Evolutionary conservation across 2,888 invertebrate genomes (phyloP).

Genomic region (Hesperia comma): DNA sequence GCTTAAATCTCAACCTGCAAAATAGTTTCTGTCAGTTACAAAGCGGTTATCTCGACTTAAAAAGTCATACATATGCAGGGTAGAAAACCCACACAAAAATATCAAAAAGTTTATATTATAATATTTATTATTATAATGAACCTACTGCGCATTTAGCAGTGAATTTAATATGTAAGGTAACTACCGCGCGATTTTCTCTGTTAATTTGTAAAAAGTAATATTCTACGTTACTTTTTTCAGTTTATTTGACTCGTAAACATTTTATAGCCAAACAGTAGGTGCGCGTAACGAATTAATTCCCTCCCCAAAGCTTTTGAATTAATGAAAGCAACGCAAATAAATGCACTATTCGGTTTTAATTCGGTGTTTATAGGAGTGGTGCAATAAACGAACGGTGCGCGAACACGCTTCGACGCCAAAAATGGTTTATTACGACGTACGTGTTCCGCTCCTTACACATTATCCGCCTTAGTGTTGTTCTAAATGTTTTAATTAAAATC

Average conservation of each 20-base stretch:
- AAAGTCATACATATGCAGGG: too few species aligned
- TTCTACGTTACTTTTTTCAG: not conserved
- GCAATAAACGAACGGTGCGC: slow-evolving; percentile 50
- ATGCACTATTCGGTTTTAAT: slow-evolving; percentile 47
- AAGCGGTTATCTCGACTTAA: too few species aligned
- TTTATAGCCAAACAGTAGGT: slow-evolving; percentile 17
- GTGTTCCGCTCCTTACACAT: not conserved
- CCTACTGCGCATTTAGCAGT: too few species aligned
- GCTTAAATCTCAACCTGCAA: too few species aligned
- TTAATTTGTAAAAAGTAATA: not conserved
- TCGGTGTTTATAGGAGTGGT: slow-evolving; percentile 52
- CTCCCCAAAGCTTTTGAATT: slow-evolving; percentile 36
- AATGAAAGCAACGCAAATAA: slow-evolving; percentile 48
- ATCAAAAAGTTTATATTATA: too few species aligned
- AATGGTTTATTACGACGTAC: slow-evolving; percentile 2
- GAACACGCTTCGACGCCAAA: slow-evolving; percentile 21
- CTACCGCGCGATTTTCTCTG: not conserved
- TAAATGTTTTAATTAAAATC: too few species aligned
- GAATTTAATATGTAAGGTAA: not conserved
- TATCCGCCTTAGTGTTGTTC: not conserved
- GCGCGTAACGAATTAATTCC: slow-evolving; percentile 33
- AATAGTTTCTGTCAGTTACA: too few species aligned
- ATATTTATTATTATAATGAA: too few species aligned
- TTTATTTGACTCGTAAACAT: slow-evolving; percentile 23
- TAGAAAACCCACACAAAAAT: too few species aligned